Base-by-base conservation (phyloP, 2,113 vertebrate species). In the Vidua chalybeata region DNA sequence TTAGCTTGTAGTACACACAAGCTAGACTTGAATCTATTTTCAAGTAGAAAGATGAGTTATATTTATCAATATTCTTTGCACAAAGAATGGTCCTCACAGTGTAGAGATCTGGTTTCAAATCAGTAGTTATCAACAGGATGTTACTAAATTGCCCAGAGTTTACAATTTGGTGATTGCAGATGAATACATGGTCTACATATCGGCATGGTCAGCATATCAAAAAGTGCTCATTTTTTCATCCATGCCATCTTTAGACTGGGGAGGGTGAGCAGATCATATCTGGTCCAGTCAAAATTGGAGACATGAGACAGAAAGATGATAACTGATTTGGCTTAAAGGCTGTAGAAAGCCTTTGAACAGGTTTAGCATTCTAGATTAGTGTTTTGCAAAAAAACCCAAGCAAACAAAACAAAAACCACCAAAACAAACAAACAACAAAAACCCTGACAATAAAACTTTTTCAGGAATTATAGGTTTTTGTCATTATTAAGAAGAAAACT, bases 261-360 rank as follows among this genome's bases (percentile, higher is more conserved):
- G 7, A 19, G 8, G 11, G 9, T 82, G 11, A 78, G 66, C 12
- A 73, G 80, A 76, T 58, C 49, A 55, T 41, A 66, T 13, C n/a
- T 35, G 2, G 11, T 63, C 27, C 45, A 59, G 33, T 4, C 27
- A 78, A 78, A 87, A 55, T 21, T 77, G 18, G 46, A 51, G 56
- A 54, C 2, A 2, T 0, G 1, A 74, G n/a, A 67, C 8, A 49
- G 20, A 73, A 2, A 55, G n/a, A 63, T 30, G 7, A 26, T 37
- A 73, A 7, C 49, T 73, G 22, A 74, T 49, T 66, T 67, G 20
- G 16, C 6, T 66, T n/a, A 66, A 80, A 82, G 16, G 43, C 43
- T 59, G 22, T n/a, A 1, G 1, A 39, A 77, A 87, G 6, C 35
- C 45, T 52, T 20, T 35, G 17, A 87, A 72, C 17, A 72, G 21